These are phyloP conservation scores for Liposcelis brunnea DNA, from an alignment of 2,888 invertebrate species.

Conservation along the genomic window DNA sequence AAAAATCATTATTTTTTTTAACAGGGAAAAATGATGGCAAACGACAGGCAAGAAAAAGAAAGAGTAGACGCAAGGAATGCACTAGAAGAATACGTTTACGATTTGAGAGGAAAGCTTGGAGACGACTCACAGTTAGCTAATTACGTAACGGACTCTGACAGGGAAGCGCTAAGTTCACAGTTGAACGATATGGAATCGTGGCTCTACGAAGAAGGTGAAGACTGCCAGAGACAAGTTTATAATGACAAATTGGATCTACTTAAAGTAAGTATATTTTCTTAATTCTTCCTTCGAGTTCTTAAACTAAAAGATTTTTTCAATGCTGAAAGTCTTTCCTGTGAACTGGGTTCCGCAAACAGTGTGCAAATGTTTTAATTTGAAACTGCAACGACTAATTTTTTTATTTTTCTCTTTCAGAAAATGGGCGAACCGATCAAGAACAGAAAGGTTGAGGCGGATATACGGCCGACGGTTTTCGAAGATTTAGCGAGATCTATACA, in stretches of 20 bases:
- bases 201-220: constrained; percentile 95
- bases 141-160: constrained; percentile 56
- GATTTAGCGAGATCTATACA: constrained; percentile 62
- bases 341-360: neutral
- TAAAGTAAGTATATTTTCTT: constrained; percentile 24
- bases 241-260: constrained; percentile 32
- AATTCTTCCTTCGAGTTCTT: too few species aligned
- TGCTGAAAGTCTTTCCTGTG: neutral
- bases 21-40: constrained; percentile 60
- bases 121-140: constrained; percentile 56
- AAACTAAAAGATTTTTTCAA: neutral
- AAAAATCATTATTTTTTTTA: constrained; percentile 10
- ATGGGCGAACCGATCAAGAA: constrained; percentile 81
- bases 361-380: neutral
- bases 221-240: constrained; percentile 63
- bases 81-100: constrained; percentile 96
- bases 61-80: constrained; percentile 91
- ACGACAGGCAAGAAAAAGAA: constrained; percentile 86
- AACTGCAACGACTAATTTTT: constrained; percentile 1
- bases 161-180: constrained; percentile 30
- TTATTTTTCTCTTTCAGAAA: constrained; percentile 28
- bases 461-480: constrained; percentile 62
- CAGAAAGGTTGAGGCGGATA: constrained; percentile 63
- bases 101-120: constrained; percentile 73
- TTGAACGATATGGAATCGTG: constrained; percentile 60